Percentiles rank a stretch among this genome's conserved stretches.
phyloP scores from a whole-genome alignment of 64 coral and sea anemone genomes.

The Anthopleura sola region DNA sequence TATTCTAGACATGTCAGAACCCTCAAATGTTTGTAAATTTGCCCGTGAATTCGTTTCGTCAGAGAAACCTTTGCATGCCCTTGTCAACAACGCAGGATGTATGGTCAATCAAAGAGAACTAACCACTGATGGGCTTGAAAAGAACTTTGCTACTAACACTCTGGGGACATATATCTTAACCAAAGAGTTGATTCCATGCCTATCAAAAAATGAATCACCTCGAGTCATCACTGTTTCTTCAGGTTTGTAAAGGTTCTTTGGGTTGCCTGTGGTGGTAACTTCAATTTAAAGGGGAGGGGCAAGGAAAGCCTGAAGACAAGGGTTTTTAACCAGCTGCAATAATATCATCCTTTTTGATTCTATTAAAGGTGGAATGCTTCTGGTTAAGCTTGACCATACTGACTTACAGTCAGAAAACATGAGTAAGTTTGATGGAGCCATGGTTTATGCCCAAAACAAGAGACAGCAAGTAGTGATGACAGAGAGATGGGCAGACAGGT shows the following conservation, averaged over 20 bases:
- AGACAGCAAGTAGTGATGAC: constrained; percentile 97
- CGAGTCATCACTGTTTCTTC: constrained; percentile 89
- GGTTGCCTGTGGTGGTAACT: not conserved
- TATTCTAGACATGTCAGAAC: constrained; percentile 87
- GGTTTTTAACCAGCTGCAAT: no score
- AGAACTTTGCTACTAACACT: constrained; percentile 98
- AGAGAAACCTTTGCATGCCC: constrained; percentile 52
- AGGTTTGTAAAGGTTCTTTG: constrained; percentile 41
- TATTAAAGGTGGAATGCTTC: not conserved
- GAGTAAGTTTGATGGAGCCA: constrained; percentile 88
- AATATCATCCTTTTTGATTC: not conserved
- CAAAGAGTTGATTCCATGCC: constrained; percentile 54
- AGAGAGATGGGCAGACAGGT: constrained; percentile 81
- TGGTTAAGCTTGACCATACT: constrained; percentile 67
- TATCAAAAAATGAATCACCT: constrained; percentile 72
- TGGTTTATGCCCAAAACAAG: constrained; percentile 97
- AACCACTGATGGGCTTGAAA: constrained; percentile 79
- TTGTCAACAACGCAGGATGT: constrained; percentile 94
- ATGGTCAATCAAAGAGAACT: constrained; percentile 86
- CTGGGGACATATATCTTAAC: constrained; percentile 94
- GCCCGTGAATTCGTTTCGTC: constrained; percentile 56
- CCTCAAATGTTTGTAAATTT: constrained; percentile 79
- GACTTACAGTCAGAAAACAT: constrained; percentile 91
- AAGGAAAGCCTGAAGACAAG: no score
- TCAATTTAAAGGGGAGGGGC: not conserved